Conservation (phyloP, 2,888 invertebrate genomes). For the Drosophila emarginata region DNA sequence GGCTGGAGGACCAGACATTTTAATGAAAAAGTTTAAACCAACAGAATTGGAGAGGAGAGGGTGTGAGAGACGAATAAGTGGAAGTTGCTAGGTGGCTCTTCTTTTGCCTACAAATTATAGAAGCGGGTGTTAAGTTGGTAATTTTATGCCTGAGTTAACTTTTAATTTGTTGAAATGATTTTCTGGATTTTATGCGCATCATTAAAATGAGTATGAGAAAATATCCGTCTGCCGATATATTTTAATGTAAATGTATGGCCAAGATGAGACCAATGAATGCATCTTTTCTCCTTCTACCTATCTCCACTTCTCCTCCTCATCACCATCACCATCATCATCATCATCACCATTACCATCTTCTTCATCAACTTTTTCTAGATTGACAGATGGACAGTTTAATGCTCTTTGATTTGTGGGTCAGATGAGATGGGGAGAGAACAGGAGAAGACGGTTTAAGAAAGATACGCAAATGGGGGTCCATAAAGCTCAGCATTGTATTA, state of each 20-base stretch:
- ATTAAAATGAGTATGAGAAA: slow-evolving; percentile 53
- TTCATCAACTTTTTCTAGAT: slow-evolving; percentile 21
- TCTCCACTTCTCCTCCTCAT: neutral
- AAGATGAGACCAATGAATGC: slow-evolving; percentile 27
- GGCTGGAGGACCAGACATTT: slow-evolving; percentile 39
- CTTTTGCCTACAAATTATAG: slow-evolving; percentile 22
- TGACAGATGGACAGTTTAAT: slow-evolving; percentile 56
- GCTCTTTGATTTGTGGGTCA: slow-evolving; percentile 70
- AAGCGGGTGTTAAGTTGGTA: slow-evolving; percentile 79
- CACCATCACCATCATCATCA: neutral
- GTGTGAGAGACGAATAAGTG: neutral
- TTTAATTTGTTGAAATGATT: slow-evolving; percentile 77
- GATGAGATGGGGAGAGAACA: slow-evolving; percentile 7
- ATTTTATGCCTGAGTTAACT: slow-evolving; percentile 79
- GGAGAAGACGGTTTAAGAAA: neutral
- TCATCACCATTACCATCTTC: neutral
- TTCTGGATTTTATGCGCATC: slow-evolving; percentile 72
- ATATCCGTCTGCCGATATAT: slow-evolving; percentile 24
- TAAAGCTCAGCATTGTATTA: slow-evolving; percentile 28
- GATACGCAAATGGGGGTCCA: slow-evolving; percentile 32
- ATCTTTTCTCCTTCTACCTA: slow-evolving; percentile 13
- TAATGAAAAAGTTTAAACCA: slow-evolving; percentile 53
- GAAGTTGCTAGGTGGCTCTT: slow-evolving; percentile 24
- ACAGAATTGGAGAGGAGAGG: slow-evolving; percentile 9
- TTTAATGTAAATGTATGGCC: slow-evolving; percentile 43